These are phyloP conservation scores for Euphonia xanthogaster DNA, from an alignment of 2,797 vertebrate species.

Conservation along the genomic window DNA sequence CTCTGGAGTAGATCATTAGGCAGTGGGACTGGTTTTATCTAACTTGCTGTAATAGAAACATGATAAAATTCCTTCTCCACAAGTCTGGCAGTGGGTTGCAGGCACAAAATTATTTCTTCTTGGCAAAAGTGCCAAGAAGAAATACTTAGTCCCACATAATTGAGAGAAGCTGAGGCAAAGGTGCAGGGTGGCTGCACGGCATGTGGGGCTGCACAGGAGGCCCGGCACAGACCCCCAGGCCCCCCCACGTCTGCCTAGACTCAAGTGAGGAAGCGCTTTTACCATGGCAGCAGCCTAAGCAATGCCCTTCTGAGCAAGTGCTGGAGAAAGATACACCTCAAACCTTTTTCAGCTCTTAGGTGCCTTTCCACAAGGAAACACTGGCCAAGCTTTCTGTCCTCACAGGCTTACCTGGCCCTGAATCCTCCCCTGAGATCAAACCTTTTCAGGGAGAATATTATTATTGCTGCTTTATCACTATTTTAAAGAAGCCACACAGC, in stretches of 20 bases:
- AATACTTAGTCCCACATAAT: background rate
- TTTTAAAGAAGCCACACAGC: background rate
- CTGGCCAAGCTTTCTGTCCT: background rate
- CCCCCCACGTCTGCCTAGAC: accelerated
- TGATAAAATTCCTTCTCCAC: background rate
- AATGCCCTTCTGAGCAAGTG: background rate
- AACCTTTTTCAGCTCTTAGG: background rate
- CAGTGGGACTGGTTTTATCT: background rate
- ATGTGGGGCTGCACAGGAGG: accelerated
- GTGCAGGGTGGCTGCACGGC: accelerated
- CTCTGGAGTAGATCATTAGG: background rate
- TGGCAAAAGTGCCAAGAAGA: background rate
- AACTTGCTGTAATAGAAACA: background rate
- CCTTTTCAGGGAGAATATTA: background rate
- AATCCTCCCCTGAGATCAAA: background rate
- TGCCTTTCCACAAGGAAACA: background rate
- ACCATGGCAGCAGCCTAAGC: background rate
- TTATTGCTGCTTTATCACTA: background rate
- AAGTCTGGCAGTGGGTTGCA: background rate
- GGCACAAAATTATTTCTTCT: background rate
- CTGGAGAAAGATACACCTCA: background rate
- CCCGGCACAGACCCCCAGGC: background rate
- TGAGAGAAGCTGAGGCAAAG: background rate
- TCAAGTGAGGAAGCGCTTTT: background rate
- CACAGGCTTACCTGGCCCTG: background rate